Conservation (phyloP, 2,888 invertebrate genomes). For the Troides helena region DNA sequence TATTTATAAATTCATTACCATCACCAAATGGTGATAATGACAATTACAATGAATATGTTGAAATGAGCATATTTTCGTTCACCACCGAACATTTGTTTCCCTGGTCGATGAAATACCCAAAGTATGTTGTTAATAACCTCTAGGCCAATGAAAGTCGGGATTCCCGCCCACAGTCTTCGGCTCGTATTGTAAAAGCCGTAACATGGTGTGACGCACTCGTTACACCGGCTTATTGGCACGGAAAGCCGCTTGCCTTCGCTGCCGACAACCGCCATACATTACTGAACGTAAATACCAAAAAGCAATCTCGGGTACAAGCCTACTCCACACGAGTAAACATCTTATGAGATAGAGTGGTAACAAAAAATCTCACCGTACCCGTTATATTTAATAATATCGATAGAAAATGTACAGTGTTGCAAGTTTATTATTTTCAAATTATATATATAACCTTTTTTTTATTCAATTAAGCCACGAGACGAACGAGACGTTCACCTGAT, state of each 20-base stretch:
- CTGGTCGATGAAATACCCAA: background rate
- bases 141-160: constrained; percentile 41
- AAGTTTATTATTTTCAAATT: too few species aligned
- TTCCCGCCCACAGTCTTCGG: constrained; percentile 49
- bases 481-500: too few species aligned
- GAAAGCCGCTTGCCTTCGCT: constrained; percentile 73
- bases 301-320: constrained; percentile 22
- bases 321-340: constrained; percentile 20
- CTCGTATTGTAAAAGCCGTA: constrained; percentile 43
- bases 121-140: constrained; percentile 11
- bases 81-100: too few species aligned
- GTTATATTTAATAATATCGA: background rate
- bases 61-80: too few species aligned
- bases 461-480: too few species aligned
- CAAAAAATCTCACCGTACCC: constrained; percentile 2
- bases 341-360: constrained; percentile 2
- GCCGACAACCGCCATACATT: constrained; percentile 45
- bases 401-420: too few species aligned
- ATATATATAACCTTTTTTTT: too few species aligned
- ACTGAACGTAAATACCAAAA: constrained; percentile 46
- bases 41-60: too few species aligned
- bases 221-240: constrained; percentile 47
- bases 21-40: too few species aligned
- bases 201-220: constrained; percentile 37
- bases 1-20: too few species aligned